phyloP scores from a whole-genome alignment of 2,888 invertebrate genomes.

The Pharmacophagus antenor region DNA sequence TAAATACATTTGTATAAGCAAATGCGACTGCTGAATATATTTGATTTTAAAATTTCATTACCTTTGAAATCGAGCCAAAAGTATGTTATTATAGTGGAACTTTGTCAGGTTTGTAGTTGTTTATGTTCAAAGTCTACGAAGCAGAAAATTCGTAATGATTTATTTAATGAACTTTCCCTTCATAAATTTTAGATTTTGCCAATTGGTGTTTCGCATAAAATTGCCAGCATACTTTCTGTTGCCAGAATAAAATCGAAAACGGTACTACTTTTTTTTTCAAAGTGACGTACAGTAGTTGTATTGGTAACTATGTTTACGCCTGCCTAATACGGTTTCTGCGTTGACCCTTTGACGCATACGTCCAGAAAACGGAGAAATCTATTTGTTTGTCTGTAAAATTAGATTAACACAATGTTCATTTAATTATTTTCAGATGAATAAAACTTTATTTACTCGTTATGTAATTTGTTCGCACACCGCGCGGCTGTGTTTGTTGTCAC shows the following conservation, averaged over 20 bases:
- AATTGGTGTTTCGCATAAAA: not conserved
- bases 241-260: no score
- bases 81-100: not conserved
- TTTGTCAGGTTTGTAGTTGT: not conserved
- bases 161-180: not conserved
- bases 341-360: no score
- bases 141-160: not conserved
- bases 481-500: conserved; percentile 1
- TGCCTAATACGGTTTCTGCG: no score
- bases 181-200: not conserved
- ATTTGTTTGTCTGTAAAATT: not conserved
- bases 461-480: not conserved
- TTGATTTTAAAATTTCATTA: not conserved
- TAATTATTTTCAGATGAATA: not conserved
- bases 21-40: not conserved
- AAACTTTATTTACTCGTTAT: not conserved
- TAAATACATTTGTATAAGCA: not conserved
- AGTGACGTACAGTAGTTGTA: no score
- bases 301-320: no score
- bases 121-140: not conserved
- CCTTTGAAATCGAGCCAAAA: not conserved
- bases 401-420: not conserved
- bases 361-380: no score
- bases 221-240: not conserved
- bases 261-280: no score